Percentiles rank a stretch among this genome's conserved stretches.
These are phyloP conservation scores for Acanthochromis polyacanthus DNA, from an alignment of 2,113 vertebrate genomes.

Conservation along the genomic window DNA sequence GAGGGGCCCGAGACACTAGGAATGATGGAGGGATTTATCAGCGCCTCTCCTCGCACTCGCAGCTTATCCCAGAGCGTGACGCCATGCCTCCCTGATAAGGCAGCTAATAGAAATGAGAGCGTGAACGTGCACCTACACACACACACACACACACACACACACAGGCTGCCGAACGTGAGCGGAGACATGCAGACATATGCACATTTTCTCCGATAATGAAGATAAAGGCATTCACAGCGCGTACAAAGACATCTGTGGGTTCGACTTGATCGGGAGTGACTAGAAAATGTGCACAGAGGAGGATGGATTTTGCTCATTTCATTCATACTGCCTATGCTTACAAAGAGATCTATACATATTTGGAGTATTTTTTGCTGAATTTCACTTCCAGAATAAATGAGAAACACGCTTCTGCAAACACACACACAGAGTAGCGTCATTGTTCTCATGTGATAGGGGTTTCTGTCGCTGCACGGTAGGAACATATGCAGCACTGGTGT, in stretches of 20 bases:
- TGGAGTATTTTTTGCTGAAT: background rate
- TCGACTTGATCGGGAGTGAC: slow-evolving; percentile 42
- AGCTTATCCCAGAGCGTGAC: slow-evolving; percentile 78
- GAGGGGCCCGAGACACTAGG: slow-evolving; percentile 31
- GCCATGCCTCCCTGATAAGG: slow-evolving; percentile 79
- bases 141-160: slow-evolving; percentile 22
- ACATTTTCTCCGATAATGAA: slow-evolving; percentile 72
- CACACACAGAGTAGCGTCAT: slow-evolving; percentile 29
- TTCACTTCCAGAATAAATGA: background rate
- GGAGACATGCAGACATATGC: slow-evolving; percentile 74
- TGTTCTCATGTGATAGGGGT: slow-evolving; percentile 31
- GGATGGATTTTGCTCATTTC: slow-evolving; percentile 18
- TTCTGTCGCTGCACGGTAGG: slow-evolving; percentile 25
- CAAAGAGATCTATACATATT: background rate
- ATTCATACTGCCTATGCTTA: slow-evolving; percentile 14
- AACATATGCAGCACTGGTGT: slow-evolving; percentile 39
- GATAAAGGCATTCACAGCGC: slow-evolving; percentile 60
- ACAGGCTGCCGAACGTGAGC: slow-evolving; percentile 32
- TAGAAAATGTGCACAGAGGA: background rate
- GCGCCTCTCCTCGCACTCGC: slow-evolving; percentile 68
- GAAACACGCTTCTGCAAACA: slow-evolving; percentile 31
- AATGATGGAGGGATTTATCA: slow-evolving; percentile 84
- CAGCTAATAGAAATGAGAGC: slow-evolving; percentile 80
- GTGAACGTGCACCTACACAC: slow-evolving; percentile 13
- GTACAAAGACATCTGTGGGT: slow-evolving; percentile 45